phyloP scores from a whole-genome alignment of 2,113 vertebrate genomes.

The Phasianus colchicus region DNA sequence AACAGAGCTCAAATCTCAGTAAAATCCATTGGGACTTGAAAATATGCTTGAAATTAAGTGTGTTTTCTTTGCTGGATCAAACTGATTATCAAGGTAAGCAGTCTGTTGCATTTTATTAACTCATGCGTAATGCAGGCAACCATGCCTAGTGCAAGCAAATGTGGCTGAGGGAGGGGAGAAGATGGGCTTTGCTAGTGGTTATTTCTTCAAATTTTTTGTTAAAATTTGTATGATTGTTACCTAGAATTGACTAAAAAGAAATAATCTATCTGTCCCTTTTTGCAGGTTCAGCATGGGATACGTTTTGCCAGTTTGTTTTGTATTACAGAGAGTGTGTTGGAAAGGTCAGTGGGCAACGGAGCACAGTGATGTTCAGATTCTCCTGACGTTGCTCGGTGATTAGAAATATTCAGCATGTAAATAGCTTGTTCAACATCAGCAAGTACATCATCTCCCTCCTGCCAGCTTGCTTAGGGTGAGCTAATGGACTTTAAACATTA shows the following conservation, averaged over 20 bases:
- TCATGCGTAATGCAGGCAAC: not conserved
- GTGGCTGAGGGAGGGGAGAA: not conserved
- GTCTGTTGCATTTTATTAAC: slow-evolving; percentile 6
- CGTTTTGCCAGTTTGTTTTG: not conserved
- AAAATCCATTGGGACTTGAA: not conserved
- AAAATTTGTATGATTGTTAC: not conserved
- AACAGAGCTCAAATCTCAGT: not conserved
- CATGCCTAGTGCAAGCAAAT: not conserved
- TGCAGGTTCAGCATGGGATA: not conserved
- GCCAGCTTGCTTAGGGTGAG: slow-evolving; percentile 48
- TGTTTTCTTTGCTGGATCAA: not conserved
- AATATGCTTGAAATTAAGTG: not conserved
- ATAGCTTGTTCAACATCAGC: slow-evolving; percentile 52
- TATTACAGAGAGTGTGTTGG: rapidly evolving
- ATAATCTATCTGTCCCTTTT: not conserved
- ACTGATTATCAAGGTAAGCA: not conserved
- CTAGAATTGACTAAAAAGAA: not conserved
- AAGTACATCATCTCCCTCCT: slow-evolving; percentile 52
- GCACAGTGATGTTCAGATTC: not conserved
- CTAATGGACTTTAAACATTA: slow-evolving; percentile 58
- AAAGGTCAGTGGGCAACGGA: slow-evolving; percentile 20
- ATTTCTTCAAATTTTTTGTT: not conserved
- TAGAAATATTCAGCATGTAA: slow-evolving; percentile 44
- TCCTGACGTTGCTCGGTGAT: slow-evolving; percentile 24
- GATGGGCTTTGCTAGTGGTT: not conserved